phyloP scores from a whole-genome alignment of 2,888 invertebrate species.

The Pseudanteris insignis region DNA sequence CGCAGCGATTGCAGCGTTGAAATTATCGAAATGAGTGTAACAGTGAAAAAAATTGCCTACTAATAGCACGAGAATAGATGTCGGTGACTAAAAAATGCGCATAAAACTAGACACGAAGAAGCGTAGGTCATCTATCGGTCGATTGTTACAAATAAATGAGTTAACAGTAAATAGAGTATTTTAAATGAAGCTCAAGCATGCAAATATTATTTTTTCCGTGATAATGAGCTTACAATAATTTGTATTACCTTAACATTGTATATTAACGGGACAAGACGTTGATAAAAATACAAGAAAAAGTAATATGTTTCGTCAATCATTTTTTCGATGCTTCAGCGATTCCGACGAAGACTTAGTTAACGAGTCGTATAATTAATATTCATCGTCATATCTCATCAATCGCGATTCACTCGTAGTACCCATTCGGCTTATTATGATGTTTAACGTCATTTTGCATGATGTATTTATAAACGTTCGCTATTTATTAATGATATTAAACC shows the following conservation, averaged over 20 bases:
- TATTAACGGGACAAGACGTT: slow-evolving; percentile 27
- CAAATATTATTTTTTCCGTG: neutral
- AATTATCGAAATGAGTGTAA: neutral
- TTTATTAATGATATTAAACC: no score
- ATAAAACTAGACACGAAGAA: no score
- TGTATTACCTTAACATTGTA: slow-evolving; percentile 23
- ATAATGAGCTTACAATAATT: slow-evolving; percentile 31
- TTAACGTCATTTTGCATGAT: no score
- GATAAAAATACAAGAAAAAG: slow-evolving; percentile 22
- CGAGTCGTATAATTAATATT: slow-evolving; percentile 24
- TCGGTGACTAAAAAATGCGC: neutral
- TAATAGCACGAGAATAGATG: no score
- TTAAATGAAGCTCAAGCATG: no score
- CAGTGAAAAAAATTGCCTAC: neutral
- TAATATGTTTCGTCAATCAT: slow-evolving; percentile 13
- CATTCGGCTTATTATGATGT: no score
- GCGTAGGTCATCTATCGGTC: no score
- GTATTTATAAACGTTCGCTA: no score
- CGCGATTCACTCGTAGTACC: no score
- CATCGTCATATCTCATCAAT: slow-evolving; percentile 8
- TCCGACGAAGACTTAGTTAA: neutral
- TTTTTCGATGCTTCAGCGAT: slow-evolving; percentile 15
- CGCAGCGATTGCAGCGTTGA: neutral
- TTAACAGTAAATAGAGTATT: no score
- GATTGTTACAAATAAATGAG: no score